Conservation (phyloP, 2,797 vertebrate species). For the Enteromius mattozi region DNA sequence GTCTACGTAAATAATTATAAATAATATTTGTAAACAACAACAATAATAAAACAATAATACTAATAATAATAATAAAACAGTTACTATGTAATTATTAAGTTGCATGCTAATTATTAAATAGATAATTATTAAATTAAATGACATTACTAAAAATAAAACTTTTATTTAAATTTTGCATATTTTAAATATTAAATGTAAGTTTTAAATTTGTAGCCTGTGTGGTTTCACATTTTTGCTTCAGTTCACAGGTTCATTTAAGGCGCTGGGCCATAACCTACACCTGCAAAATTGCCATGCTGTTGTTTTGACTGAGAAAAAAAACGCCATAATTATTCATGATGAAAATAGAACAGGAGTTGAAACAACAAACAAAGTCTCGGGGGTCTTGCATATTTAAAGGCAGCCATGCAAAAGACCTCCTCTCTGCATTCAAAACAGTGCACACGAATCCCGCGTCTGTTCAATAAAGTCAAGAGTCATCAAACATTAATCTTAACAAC, state of each 20-base stretch:
- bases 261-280: constrained; percentile 29
- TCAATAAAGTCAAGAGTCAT: constrained; percentile 33
- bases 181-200: neutral
- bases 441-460: constrained; percentile 9
- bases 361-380: constrained; percentile 37
- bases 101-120: neutral
- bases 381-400: constrained; percentile 54
- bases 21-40: neutral
- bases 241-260: constrained; percentile 17
- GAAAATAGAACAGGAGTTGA: constrained; percentile 51
- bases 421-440: constrained; percentile 32
- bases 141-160: neutral
- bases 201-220: neutral
- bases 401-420: constrained; percentile 20
- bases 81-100: neutral
- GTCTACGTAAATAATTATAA: neutral
- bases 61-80: neutral
- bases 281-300: constrained; percentile 25
- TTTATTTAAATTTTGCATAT: neutral
- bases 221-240: neutral
- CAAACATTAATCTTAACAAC: constrained; percentile 44
- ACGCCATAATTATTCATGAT: constrained; percentile 50
- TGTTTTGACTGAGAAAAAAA: constrained; percentile 43
- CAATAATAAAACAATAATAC: no score
- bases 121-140: neutral